Base-by-base conservation (phyloP, 2,113 vertebrate species). In the Podocnemis expansa region DNA sequence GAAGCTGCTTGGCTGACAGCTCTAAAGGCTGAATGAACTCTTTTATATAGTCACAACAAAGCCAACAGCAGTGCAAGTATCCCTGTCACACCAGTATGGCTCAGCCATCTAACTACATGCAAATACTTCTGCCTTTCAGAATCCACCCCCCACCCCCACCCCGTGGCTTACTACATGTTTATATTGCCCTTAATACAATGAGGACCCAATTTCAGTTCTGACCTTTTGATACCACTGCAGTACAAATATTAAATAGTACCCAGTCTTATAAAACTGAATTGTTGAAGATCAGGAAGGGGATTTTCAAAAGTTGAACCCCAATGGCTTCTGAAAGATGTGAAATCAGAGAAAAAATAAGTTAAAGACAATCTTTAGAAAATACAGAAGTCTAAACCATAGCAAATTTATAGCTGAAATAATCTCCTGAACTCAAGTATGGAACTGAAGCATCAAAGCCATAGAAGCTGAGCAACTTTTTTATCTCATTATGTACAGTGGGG, bases 381-480 rank as follows among this genome's bases (percentile, higher is more conserved):
- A 17, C 3, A 67, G 85, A 84, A 91, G 8, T 21, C 96, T 76
- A 54, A 96, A 91, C 79, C 83, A 78, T 96, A 84, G 70, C 60
- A 96, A 80, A 95, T 79, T 41, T 83, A 60, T 86, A 89, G 85
- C 91, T 60, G 47, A 90, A 95, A 91, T 67, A 45, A 81, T 86
- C 19, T 85, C 63, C 94, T 82, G 87, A 93, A 93, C 56, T 56
- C 51, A 78, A 89, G 93, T 89, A 63, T 54, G 34, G 73, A 47
- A 45, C 6, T 43, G 67, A 93, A 88, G 91, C 60, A n/a, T 94
- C 84, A 90, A 97, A 95, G 78, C 5, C 80, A 55, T 47, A 89
- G 25, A 60, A 91, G 88, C 89, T 79, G 29, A 84, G 34, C 76
- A 8, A 1, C 24, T 85, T 88, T 86, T 82, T 91, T 89, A 91